A percentile compares a stretch with the other conserved stretches of the same genome.
phyloP scores from a whole-genome alignment of 2,797 vertebrate species.

The Argya squamiceps region DNA sequence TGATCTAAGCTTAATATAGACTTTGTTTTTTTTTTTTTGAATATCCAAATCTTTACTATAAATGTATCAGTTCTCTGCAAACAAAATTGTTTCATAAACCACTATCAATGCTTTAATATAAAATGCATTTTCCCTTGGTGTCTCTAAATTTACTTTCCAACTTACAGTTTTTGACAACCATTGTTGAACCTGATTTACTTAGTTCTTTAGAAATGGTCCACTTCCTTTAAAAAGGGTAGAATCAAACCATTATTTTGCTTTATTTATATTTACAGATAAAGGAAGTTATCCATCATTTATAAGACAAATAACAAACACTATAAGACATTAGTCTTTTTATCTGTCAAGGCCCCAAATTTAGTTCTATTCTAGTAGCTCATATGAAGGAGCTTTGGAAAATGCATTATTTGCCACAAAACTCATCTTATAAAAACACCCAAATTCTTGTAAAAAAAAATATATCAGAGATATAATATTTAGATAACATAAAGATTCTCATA shows the following conservation, averaged over 20 bases:
- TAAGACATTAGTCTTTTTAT: not conserved
- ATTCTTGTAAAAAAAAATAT: not conserved
- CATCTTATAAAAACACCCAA: not conserved
- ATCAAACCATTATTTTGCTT: not conserved
- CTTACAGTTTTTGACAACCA: not conserved
- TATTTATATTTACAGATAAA: not conserved
- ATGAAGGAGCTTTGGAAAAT: not conserved
- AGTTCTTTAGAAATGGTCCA: not conserved
- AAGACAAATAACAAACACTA: not conserved
- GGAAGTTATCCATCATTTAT: not conserved
- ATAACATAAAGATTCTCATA: not conserved
- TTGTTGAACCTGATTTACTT: not conserved
- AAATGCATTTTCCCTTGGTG: not conserved
- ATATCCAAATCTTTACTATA: not conserved
- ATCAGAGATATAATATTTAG: not conserved
- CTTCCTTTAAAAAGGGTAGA: not conserved
- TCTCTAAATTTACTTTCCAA: not conserved
- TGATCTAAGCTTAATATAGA: not conserved
- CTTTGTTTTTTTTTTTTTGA: rapidly evolving
- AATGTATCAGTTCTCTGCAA: not conserved
- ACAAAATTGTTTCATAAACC: not conserved
- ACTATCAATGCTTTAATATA: not conserved
- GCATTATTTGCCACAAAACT: not conserved
- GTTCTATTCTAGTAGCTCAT: not conserved
- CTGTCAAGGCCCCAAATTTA: not conserved